Conservation (phyloP, 2,888 invertebrate genomes). For the Himalopsyche anomala region DNA sequence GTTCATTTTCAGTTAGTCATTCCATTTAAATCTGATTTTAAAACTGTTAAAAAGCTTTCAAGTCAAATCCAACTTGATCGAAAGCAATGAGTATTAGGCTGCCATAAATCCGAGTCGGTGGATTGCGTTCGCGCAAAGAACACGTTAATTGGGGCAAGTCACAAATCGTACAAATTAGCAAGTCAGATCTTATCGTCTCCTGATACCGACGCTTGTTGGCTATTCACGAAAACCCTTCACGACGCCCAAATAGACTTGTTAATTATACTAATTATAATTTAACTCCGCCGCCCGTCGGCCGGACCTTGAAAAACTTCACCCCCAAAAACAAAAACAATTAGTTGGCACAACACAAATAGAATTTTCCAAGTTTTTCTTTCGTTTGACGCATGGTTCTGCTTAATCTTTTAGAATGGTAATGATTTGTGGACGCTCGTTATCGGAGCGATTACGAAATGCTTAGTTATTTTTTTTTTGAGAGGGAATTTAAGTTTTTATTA, state of each 20-base stretch:
- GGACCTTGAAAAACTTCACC: slow-evolving; percentile 17
- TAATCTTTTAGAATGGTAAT: slow-evolving; percentile 32
- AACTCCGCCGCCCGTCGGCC: background rate
- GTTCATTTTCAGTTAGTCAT: no score
- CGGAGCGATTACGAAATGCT: slow-evolving; percentile 6
- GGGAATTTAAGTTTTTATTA: background rate
- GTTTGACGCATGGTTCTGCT: slow-evolving; percentile 5
- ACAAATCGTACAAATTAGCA: slow-evolving; percentile 36
- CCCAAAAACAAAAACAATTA: slow-evolving; percentile 37
- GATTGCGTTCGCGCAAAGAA: slow-evolving; percentile 23
- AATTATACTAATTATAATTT: slow-evolving; percentile 40
- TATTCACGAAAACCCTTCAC: slow-evolving; percentile 9
- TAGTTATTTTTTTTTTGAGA: slow-evolving; percentile 5
- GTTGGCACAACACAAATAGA: slow-evolving; percentile 24
- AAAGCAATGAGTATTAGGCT: background rate
- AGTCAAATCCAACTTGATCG: background rate
- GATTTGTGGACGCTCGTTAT: slow-evolving; percentile 39
- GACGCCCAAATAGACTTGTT: slow-evolving; percentile 41
- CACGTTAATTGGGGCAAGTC: slow-evolving; percentile 35
- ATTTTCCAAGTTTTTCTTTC: slow-evolving; percentile 26
- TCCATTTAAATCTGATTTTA: no score
- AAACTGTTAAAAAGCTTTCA: background rate
- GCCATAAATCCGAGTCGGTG: slow-evolving; percentile 1
- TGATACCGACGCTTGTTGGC: slow-evolving; percentile 32
- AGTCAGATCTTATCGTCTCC: slow-evolving; percentile 35